These are phyloP conservation scores for Strix occidentalis DNA, from an alignment of 2,797 vertebrate species.

Conservation along the genomic window DNA sequence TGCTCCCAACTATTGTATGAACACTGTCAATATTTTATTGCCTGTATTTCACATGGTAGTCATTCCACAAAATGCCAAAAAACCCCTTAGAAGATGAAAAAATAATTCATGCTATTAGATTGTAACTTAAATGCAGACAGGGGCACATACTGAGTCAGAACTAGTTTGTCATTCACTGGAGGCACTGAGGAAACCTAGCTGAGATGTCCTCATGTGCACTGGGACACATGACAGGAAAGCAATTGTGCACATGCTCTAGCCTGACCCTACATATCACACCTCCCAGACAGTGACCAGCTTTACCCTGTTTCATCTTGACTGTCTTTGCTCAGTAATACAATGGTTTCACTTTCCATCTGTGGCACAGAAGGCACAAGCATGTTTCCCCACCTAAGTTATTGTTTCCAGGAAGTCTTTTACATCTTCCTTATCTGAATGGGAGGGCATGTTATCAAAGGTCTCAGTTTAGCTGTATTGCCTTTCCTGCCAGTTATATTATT, in stretches of 20 bases:
- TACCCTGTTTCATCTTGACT: not conserved
- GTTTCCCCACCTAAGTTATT: not conserved
- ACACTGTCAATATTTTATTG: not conserved
- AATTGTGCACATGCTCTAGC: not conserved
- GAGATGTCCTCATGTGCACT: not conserved
- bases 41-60: not conserved
- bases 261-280: not conserved
- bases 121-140: not conserved
- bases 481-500: not conserved
- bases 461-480: not conserved
- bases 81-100: not conserved
- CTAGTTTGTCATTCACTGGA: not conserved
- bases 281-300: not conserved
- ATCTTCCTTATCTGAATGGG: not conserved
- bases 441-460: not conserved
- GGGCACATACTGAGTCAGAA: fast-evolving
- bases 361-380: not conserved
- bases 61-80: not conserved
- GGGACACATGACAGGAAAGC: not conserved
- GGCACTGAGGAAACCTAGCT: not conserved
- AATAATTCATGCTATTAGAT: not conserved
- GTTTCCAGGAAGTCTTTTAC: not conserved
- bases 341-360: not conserved
- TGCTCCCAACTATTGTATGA: not conserved
- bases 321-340: not conserved